phyloP scores from a whole-genome alignment of 2,888 invertebrate genomes.

The Furcula furcula region DNA sequence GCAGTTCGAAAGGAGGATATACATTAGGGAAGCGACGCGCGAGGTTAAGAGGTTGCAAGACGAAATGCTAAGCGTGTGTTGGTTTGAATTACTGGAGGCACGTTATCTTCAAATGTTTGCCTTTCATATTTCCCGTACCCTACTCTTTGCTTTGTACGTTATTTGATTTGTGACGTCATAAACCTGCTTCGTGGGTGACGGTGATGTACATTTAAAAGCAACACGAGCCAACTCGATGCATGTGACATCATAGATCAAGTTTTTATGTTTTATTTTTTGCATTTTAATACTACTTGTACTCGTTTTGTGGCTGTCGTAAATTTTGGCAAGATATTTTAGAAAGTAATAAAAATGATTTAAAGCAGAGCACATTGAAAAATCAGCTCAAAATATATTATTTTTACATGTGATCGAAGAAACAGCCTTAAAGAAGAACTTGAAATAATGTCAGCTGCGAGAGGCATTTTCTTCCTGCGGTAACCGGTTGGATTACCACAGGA shows the following conservation, averaged over 20 bases:
- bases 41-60: conserved; percentile 29
- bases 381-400: too few species aligned
- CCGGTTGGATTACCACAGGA: too few species aligned
- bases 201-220: conserved; percentile 21
- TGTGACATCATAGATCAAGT: not conserved
- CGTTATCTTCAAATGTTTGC: conserved; percentile 31
- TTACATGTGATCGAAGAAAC: too few species aligned
- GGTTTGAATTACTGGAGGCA: conserved; percentile 33
- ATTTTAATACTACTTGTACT: too few species aligned
- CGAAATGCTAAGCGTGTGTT: conserved; percentile 34
- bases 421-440: too few species aligned
- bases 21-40: conserved; percentile 33
- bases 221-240: not conserved
- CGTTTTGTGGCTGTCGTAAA: too few species aligned
- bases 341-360: too few species aligned
- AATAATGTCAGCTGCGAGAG: too few species aligned
- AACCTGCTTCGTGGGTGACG: conserved; percentile 12
- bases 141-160: too few species aligned
- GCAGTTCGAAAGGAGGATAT: conserved; percentile 19
- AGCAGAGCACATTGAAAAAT: too few species aligned
- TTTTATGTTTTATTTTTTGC: not conserved
- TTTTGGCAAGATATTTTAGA: too few species aligned
- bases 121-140: conserved; percentile 14
- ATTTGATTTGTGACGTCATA: conserved; percentile 37
- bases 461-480: too few species aligned